Evolutionary conservation across 2,797 vertebrate species (phyloP).

Genomic region (Podarcis siculus): DNA sequence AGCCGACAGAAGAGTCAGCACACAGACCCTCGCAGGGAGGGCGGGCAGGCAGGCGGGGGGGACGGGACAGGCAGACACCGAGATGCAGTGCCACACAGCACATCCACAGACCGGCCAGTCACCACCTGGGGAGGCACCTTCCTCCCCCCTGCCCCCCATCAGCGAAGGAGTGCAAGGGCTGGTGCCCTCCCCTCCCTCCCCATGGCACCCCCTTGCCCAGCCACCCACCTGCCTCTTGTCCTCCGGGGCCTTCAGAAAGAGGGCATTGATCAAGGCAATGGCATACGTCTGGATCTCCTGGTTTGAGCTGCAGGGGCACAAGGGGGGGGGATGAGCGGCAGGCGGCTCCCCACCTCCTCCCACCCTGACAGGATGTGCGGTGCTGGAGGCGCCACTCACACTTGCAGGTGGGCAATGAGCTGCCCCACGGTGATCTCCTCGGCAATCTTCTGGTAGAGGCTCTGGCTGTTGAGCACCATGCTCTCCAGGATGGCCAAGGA

Average conservation of each 20-base stretch:
- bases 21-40: slow-evolving; percentile 35
- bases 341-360: too few relatives aligned
- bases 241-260: slow-evolving; percentile 97
- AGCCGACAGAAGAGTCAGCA: slow-evolving; percentile 79
- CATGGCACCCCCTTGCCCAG: background rate
- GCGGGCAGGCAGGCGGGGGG: slow-evolving; percentile 20
- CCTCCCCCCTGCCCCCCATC: background rate
- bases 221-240: slow-evolving; percentile 94
- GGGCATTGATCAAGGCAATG: slow-evolving; percentile 97
- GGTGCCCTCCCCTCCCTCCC: background rate
- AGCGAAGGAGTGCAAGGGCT: rapidly evolving
- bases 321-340: background rate
- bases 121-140: background rate
- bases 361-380: background rate
- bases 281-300: slow-evolving; percentile 99
- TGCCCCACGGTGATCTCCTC: slow-evolving; percentile 98
- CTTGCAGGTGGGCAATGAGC: slow-evolving; percentile 98
- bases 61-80: slow-evolving; percentile 65
- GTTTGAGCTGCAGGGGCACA: slow-evolving; percentile 87
- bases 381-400: slow-evolving; percentile 86
- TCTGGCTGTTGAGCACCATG: slow-evolving; percentile 99
- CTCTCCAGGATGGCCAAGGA: slow-evolving; percentile 98
- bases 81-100: slow-evolving; percentile 70
- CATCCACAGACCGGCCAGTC: slow-evolving; percentile 9
- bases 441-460: slow-evolving; percentile 93